Conservation (phyloP, 2,888 invertebrate species). For the Drosophila vallismaia region DNA sequence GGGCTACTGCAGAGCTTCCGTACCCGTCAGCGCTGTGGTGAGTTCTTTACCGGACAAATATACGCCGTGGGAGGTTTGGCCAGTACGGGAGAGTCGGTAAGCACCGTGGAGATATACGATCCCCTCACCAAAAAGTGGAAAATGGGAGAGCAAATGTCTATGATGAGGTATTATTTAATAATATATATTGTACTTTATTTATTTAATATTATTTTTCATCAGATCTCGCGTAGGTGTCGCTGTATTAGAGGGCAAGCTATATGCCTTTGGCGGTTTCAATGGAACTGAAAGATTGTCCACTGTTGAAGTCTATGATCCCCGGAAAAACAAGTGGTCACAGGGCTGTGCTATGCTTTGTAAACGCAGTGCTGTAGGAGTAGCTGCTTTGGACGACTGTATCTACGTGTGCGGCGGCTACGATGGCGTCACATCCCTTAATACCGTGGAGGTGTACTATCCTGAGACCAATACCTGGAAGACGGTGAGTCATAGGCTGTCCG, state of each 20-base stretch:
- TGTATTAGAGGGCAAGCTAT: slow-evolving; percentile 90
- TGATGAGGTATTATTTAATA: slow-evolving; percentile 85
- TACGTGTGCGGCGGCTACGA: slow-evolving; percentile 95
- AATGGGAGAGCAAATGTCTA: slow-evolving; percentile 92
- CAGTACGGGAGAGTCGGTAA: slow-evolving; percentile 92
- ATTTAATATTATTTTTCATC: background rate
- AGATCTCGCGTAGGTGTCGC: slow-evolving; percentile 93
- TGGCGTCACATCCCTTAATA: slow-evolving; percentile 91
- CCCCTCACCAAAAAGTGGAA: slow-evolving; percentile 89
- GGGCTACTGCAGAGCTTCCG: slow-evolving; percentile 89
- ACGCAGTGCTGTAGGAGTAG: slow-evolving; percentile 91
- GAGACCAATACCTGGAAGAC: slow-evolving; percentile 90
- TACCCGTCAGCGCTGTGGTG: slow-evolving; percentile 90
- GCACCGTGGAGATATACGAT: slow-evolving; percentile 93
- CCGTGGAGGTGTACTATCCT: slow-evolving; percentile 92
- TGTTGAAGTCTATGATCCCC: slow-evolving; percentile 93
- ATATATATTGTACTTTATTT: background rate
- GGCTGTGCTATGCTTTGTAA: slow-evolving; percentile 92
- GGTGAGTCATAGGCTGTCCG: slow-evolving; percentile 82
- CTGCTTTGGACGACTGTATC: slow-evolving; percentile 90
- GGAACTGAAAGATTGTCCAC: slow-evolving; percentile 92
- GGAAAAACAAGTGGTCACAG: slow-evolving; percentile 89
- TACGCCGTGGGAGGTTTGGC: slow-evolving; percentile 94
- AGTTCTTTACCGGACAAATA: slow-evolving; percentile 90
- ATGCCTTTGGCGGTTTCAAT: slow-evolving; percentile 94